phyloP scores from a whole-genome alignment of 2,797 vertebrate genomes.

The Thaleichthys pacificus region DNA sequence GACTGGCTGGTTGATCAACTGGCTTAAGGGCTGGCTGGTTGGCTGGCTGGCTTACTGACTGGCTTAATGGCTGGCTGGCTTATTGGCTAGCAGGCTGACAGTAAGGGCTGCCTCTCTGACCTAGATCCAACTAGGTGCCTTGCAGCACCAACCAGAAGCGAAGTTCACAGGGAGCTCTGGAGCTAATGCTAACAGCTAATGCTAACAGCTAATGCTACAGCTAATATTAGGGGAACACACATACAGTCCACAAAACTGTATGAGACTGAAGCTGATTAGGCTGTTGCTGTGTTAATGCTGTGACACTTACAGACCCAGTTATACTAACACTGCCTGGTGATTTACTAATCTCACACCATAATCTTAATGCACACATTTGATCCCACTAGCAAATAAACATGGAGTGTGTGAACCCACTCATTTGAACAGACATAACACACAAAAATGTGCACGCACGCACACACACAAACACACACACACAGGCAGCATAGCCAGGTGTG shows the following conservation, averaged over 20 bases:
- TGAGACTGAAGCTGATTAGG: too few species aligned
- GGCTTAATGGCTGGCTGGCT: too few species aligned
- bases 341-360: background rate
- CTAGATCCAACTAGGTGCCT: constrained; percentile 23
- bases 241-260: background rate
- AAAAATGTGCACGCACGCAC: background rate
- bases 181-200: constrained; percentile 4
- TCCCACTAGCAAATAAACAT: background rate
- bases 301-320: too few species aligned
- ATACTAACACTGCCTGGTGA: too few species aligned
- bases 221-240: constrained; percentile 28
- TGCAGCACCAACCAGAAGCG: constrained; percentile 37
- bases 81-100: too few species aligned
- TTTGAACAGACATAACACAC: constrained; percentile 15
- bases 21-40: background rate
- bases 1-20: too few species aligned
- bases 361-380: constrained; percentile 4
- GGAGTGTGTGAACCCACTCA: background rate
- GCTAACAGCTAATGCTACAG: background rate
- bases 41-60: too few species aligned
- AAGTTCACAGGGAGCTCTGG: constrained; percentile 3
- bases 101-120: constrained; percentile 4
- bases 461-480: constrained; percentile 6
- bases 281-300: too few species aligned
- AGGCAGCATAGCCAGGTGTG: constrained; percentile 51